Percentiles rank a stretch among this genome's conserved stretches.
Evolutionary conservation across 1,140 invertebrate species (phyloP).

Genomic region (Conus ventricosus): DNA sequence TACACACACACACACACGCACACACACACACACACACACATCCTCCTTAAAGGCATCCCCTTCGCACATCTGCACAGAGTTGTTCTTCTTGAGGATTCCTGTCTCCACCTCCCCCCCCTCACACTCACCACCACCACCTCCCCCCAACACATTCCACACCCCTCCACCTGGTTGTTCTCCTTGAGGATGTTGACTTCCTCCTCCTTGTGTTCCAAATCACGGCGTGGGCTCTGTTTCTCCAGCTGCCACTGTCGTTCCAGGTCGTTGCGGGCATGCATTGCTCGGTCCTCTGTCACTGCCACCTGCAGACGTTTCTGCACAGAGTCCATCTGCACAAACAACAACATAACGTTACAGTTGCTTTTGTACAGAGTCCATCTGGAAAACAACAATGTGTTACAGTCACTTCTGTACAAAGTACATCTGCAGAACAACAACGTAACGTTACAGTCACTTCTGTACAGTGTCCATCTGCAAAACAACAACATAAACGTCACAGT

Average conservation of each 20-base stretch:
- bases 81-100: too few relatives aligned
- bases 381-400: not conserved
- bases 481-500: too few relatives aligned
- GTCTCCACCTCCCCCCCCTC: not conserved
- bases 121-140: not conserved
- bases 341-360: not conserved
- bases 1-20: not conserved
- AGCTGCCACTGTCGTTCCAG: conserved; percentile 60
- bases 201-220: conserved; percentile 61
- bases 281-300: conserved; percentile 59
- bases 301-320: conserved; percentile 53
- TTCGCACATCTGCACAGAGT: not conserved
- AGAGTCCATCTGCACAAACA: conserved; percentile 59
- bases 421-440: too few relatives aligned
- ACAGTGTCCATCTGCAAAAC: too few relatives aligned
- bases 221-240: conserved; percentile 61
- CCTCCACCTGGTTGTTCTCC: conserved; percentile 53
- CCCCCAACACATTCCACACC: too few relatives aligned
- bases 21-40: conserved; percentile 7
- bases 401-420: too few relatives aligned
- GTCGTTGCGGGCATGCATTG: conserved; percentile 64
- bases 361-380: too few relatives aligned
- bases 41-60: not conserved
- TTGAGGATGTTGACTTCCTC: conserved; percentile 59
- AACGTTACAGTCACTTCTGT: too few relatives aligned